Evolutionary conservation across 2,113 vertebrate species (phyloP).

Genomic region (Aepyceros melampus): DNA sequence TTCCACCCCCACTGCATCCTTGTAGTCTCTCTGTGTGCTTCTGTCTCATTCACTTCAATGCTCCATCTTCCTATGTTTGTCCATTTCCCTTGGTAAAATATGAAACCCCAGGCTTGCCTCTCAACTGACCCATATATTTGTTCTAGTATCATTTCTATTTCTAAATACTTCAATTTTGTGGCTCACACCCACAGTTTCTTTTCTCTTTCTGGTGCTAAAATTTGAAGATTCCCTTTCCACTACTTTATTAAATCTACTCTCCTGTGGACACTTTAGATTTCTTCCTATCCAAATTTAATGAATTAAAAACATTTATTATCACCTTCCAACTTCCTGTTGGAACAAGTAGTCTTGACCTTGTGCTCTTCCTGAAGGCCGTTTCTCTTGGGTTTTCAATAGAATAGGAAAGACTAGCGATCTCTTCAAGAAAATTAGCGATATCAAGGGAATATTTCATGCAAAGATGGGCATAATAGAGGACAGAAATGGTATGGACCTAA

Average conservation of each 20-base stretch:
- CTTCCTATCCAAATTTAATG: background rate
- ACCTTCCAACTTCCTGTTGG: background rate
- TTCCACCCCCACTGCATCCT: background rate
- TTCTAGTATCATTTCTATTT: background rate
- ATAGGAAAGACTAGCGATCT: background rate
- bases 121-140: background rate
- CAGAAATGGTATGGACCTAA: background rate
- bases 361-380: background rate
- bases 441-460: background rate
- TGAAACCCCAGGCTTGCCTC: background rate
- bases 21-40: background rate
- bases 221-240: background rate
- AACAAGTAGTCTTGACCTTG: background rate
- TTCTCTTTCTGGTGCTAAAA: conserved; percentile 1
- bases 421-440: background rate
- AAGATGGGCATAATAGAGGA: background rate
- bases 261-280: background rate
- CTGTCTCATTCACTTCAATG: background rate
- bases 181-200: background rate
- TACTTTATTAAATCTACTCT: background rate
- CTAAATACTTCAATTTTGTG: background rate
- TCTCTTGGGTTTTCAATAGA: background rate
- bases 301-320: background rate
- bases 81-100: background rate
- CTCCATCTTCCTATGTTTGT: background rate